These are phyloP conservation scores for Steinernema scapterisci DNA, from an alignment of 2,888 invertebrate species.

Conservation along the genomic window DNA sequence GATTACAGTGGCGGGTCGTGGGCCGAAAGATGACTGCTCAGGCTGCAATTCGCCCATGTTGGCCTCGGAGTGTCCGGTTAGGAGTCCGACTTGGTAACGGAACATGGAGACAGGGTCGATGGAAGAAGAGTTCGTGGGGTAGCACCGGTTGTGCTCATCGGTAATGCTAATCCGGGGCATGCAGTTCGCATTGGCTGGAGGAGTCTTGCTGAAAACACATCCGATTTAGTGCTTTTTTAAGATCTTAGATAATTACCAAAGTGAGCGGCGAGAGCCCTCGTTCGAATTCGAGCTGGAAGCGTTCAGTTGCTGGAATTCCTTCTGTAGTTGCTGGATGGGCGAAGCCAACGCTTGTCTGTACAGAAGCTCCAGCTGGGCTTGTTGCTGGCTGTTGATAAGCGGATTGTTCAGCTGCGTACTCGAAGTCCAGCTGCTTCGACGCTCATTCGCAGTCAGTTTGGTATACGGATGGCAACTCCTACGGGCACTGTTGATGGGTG, in stretches of 20 bases:
- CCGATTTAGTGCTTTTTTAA: background rate
- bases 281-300: slow-evolving; percentile 40
- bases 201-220: background rate
- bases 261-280: slow-evolving; percentile 1
- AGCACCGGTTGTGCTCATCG: slow-evolving; percentile 60
- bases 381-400: slow-evolving; percentile 55
- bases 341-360: slow-evolving; percentile 49
- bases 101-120: slow-evolving; percentile 52
- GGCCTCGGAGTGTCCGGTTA: slow-evolving; percentile 10
- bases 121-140: slow-evolving; percentile 46
- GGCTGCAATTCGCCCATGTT: slow-evolving; percentile 17
- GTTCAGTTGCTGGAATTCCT: slow-evolving; percentile 60
- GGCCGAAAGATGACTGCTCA: slow-evolving; percentile 41
- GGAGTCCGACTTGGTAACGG: slow-evolving; percentile 16
- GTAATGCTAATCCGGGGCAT: slow-evolving; percentile 61
- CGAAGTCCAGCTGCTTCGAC: slow-evolving; percentile 61
- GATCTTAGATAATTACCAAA: background rate
- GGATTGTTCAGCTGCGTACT: slow-evolving; percentile 39
- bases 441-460: slow-evolving; percentile 46
- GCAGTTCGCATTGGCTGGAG: slow-evolving; percentile 36
- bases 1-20: slow-evolving; percentile 62
- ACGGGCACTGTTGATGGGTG: slow-evolving; percentile 30
- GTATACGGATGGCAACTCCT: slow-evolving; percentile 47
- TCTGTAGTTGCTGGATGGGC: slow-evolving; percentile 51
- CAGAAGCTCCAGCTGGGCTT: slow-evolving; percentile 58